Conservation (phyloP, 2,113 vertebrate genomes). For the Dinomys branickii region DNA sequence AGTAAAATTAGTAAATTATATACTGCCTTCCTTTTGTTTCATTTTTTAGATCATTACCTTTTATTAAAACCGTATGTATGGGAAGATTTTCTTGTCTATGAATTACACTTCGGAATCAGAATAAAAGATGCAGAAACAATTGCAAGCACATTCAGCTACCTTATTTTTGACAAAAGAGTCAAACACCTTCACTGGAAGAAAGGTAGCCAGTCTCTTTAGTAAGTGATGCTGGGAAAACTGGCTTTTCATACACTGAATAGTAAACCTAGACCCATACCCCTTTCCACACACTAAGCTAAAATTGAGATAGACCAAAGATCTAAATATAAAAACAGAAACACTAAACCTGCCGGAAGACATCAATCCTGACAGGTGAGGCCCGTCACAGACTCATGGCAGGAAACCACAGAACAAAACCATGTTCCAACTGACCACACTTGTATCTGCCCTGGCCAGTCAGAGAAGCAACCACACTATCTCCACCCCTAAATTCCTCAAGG, state of each 20-base stretch:
- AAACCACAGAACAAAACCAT: neutral
- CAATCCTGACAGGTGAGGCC: neutral
- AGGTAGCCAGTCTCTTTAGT: neutral
- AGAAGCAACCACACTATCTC: neutral
- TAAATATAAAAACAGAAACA: neutral
- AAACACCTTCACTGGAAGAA: neutral
- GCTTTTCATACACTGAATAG: neutral
- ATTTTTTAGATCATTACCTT: neutral
- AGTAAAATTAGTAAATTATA: conserved; percentile 35
- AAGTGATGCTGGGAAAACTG: neutral
- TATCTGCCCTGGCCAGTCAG: neutral
- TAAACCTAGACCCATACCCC: neutral
- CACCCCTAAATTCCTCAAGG: neutral
- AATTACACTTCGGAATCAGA: conserved; percentile 4
- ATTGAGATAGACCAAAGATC: neutral
- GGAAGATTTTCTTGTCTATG: conserved; percentile 10
- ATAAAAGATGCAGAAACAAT: neutral
- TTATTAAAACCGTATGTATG: neutral
- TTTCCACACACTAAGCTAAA: neutral
- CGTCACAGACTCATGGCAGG: neutral
- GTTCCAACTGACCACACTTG: neutral
- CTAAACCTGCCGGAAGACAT: neutral
- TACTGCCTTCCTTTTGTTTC: conserved; percentile 21
- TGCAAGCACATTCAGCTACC: neutral
- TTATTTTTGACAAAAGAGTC: neutral